phyloP scores from a whole-genome alignment of 37 sponge, comb jelly and placozoan species.

The Ianthella basta region DNA sequence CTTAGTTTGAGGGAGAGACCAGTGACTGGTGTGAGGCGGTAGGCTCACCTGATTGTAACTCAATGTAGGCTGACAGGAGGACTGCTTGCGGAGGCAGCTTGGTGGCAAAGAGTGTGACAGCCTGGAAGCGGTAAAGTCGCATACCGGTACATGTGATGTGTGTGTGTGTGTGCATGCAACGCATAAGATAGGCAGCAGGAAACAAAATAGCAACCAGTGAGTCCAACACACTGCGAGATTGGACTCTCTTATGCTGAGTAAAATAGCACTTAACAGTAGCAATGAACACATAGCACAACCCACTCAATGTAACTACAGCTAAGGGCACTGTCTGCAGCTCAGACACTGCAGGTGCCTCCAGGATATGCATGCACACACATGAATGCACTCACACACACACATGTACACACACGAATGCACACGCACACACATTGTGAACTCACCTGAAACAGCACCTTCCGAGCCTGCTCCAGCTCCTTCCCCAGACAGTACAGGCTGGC shows the following conservation, averaged over 20 bases:
- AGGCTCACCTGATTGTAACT: slow-evolving; percentile 74
- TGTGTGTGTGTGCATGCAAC: no score
- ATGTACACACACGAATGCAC: slow-evolving; percentile 13
- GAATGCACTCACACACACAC: slow-evolving; percentile 17
- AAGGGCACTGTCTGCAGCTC: no score
- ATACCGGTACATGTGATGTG: no score
- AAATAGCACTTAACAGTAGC: no score
- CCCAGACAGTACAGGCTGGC: slow-evolving; percentile 65
- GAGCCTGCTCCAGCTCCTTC: slow-evolving; percentile 77
- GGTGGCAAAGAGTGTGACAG: slow-evolving; percentile 32
- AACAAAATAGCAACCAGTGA: neutral
- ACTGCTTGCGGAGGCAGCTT: slow-evolving; percentile 71
- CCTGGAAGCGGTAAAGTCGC: slow-evolving; percentile 9
- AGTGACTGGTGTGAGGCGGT: neutral
- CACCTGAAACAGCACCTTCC: slow-evolving; percentile 64
- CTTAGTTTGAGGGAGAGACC: neutral
- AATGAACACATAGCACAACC: no score
- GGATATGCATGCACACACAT: neutral
- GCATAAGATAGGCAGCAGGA: neutral
- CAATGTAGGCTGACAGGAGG: slow-evolving; percentile 88
- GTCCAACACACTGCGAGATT: no score
- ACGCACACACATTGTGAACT: slow-evolving; percentile 31
- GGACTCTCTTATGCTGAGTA: no score
- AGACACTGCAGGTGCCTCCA: no score
- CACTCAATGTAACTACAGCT: no score